Conservation (phyloP, 2,888 invertebrate species). For the Steinernema scapterisci region DNA sequence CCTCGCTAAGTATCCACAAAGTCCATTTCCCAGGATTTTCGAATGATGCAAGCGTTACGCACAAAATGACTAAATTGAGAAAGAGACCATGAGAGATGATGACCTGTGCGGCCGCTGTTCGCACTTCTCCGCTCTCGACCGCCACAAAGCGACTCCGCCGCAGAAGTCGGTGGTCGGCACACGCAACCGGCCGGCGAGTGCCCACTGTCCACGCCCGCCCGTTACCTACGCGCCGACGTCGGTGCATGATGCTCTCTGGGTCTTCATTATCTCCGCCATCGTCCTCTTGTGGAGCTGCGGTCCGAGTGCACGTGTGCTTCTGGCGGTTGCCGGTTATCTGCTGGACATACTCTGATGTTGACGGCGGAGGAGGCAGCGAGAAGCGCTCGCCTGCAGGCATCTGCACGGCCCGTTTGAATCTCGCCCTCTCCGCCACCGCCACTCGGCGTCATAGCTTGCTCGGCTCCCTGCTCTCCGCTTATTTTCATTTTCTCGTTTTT, state of each 20-base stretch:
- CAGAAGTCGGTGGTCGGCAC: too few relatives aligned
- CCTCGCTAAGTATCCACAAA: too few relatives aligned
- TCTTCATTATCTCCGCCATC: background rate
- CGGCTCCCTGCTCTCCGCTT: background rate
- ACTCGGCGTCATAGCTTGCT: background rate
- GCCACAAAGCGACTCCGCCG: too few relatives aligned
- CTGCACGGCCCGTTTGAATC: background rate
- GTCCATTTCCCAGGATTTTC: too few relatives aligned
- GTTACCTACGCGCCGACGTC: background rate
- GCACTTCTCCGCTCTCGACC: too few relatives aligned
- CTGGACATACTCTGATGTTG: slow-evolving; percentile 15
- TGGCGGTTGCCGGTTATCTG: slow-evolving; percentile 11
- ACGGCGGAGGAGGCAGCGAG: background rate
- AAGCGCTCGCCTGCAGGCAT: background rate
- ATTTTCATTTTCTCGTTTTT: background rate
- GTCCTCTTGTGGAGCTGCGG: slow-evolving; percentile 6
- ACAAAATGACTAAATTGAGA: too few relatives aligned
- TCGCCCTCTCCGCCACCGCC: background rate
- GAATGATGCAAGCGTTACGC: too few relatives aligned
- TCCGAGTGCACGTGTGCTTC: slow-evolving; percentile 27
- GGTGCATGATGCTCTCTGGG: background rate
- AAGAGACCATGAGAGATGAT: too few relatives aligned
- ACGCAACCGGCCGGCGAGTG: background rate
- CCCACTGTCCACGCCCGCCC: background rate
- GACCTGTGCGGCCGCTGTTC: too few relatives aligned